A percentile compares a stretch with the other conserved stretches of the same genome.
Evolutionary conservation across 2,888 invertebrate genomes (phyloP).

Genomic region (Muscina levida): DNA sequence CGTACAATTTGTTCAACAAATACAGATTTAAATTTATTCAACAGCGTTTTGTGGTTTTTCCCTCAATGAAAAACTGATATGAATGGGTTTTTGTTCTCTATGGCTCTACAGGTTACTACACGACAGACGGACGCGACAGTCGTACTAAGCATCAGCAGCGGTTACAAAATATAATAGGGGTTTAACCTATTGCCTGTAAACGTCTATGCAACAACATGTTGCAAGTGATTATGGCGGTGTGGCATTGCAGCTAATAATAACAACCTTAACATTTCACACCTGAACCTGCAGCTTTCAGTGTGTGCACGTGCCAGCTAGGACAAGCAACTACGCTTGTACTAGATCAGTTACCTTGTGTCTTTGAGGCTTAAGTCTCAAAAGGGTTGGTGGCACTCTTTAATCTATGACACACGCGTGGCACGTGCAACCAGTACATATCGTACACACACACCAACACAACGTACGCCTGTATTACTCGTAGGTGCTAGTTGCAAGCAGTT

Average conservation of each 20-base stretch:
- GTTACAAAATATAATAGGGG: constrained; percentile 20
- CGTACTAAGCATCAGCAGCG: not conserved
- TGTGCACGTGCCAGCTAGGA: not conserved
- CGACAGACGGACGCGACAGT: no score
- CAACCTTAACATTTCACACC: constrained; percentile 51
- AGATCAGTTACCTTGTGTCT: constrained; percentile 17
- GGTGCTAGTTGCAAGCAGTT: not conserved
- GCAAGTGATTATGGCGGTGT: constrained; percentile 14
- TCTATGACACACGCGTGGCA: constrained; percentile 55
- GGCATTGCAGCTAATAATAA: not conserved
- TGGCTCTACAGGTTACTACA: no score
- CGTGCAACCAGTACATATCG: constrained; percentile 54
- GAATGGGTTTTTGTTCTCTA: no score
- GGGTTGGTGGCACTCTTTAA: constrained; percentile 34
- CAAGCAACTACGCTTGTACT: not conserved
- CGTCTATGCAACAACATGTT: not conserved
- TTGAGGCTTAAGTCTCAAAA: constrained; percentile 10
- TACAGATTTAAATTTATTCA: no score
- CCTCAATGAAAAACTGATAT: no score
- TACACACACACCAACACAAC: not conserved
- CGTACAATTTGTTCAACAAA: no score
- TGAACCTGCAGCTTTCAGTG: constrained; percentile 52
- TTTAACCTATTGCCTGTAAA: not conserved
- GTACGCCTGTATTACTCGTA: not conserved
- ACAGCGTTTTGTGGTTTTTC: no score